phyloP scores from a whole-genome alignment of 1,140 invertebrate species.

The Drosophila athabasca region DNA sequence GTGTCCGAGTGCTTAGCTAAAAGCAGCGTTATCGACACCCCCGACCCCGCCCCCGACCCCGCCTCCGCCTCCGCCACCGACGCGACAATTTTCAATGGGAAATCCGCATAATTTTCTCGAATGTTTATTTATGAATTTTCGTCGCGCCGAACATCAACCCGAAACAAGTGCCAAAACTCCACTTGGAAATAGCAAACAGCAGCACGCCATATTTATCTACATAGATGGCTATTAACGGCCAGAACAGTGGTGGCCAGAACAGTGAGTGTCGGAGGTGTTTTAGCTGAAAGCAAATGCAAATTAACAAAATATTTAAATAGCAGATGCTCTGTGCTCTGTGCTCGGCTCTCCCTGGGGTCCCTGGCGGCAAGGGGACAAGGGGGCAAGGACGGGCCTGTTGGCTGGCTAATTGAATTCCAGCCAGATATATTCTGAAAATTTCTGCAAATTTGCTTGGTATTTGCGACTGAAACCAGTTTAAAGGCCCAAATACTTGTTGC shows the following conservation, averaged over 20 bases:
- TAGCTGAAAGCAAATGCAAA: slow-evolving; percentile 72
- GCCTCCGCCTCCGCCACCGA: neutral
- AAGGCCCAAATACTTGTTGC: slow-evolving; percentile 59
- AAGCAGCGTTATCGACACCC: slow-evolving; percentile 43
- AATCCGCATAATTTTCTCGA: slow-evolving; percentile 65
- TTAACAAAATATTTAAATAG: slow-evolving; percentile 72
- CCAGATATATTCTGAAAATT: slow-evolving; percentile 42
- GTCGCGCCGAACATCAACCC: slow-evolving; percentile 37
- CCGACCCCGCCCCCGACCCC: too few relatives aligned
- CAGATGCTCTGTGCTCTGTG: slow-evolving; percentile 30
- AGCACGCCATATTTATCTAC: slow-evolving; percentile 36
- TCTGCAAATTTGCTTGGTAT: slow-evolving; percentile 9
- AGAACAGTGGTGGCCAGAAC: slow-evolving; percentile 1
- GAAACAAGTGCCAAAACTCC: slow-evolving; percentile 8
- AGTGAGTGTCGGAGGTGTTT: slow-evolving; percentile 51
- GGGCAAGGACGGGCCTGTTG: neutral
- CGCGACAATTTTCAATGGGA: slow-evolving; percentile 40
- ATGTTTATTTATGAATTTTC: slow-evolving; percentile 79
- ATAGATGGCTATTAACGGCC: slow-evolving; percentile 41
- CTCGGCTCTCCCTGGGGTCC: neutral
- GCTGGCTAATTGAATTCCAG: slow-evolving; percentile 54
- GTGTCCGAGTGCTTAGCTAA: slow-evolving; percentile 56
- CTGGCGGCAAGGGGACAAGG: too few relatives aligned
- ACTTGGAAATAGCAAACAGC: slow-evolving; percentile 21
- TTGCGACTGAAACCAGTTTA: slow-evolving; percentile 36